Base-by-base conservation (phyloP, 2,888 invertebrate genomes). In the Corythucha ciliata region DNA sequence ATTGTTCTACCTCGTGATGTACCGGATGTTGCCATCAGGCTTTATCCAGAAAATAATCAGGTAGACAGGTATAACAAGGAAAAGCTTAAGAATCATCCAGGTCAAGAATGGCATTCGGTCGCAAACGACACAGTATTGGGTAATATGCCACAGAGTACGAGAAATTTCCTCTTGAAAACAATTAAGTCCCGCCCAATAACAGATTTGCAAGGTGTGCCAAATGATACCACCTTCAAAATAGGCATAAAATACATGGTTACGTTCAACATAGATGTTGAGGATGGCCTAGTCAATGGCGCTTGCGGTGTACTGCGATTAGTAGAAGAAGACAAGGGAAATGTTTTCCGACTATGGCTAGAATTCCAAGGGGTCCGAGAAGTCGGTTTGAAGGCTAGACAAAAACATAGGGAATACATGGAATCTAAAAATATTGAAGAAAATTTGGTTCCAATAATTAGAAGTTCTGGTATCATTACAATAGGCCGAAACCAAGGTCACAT, bases 261-360 rank as follows among this genome's bases (percentile, higher is more conserved):
- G 10, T 42, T 47, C 1, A 62, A 62, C 39, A 54, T 59, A 18
- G 52, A 61, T 51, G 53, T 54, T 20, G 20, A 27, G 7, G 61
- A 62, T 49, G 61, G 61, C 7, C 42, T 62, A 8, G 60, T 62
- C 7, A 62, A 61, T 58, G 63, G 58, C 20, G 60, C 59, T 14
- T 55, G 48, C 49, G 58, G 55, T 5, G 27, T 39, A 8, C 32
- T 59, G 42, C 16, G 12, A 20, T n/a, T 18, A 21, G 25, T 51
- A 24, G 40, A 33, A 8, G 41, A 34, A 16, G n/a, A n/a, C n/a
- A 24, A 40, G 16, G 4, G 5, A 16, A 48, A 53, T 20, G 33
- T 36, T 8, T 10, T 26, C 21, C 34, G 32, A 12, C 12, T 41
- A 8, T 53, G 48, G 48, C 33, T 53, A 24, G 40, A 53, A 29